Conservation (phyloP, 1,140 invertebrate genomes). For the Rhagoletis zephyria region DNA sequence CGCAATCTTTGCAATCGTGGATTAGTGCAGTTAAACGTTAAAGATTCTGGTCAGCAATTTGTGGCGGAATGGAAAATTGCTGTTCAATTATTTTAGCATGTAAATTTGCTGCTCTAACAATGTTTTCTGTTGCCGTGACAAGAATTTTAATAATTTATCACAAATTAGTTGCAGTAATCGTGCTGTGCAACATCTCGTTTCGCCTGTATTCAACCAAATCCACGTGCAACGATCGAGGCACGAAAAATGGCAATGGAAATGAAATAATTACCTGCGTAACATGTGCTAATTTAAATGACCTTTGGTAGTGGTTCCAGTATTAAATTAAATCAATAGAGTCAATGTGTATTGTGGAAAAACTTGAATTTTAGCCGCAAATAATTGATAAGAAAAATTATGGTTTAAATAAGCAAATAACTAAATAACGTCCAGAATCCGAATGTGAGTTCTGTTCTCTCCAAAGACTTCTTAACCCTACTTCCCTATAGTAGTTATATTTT, state of each 20-base stretch:
- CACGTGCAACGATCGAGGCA: background rate
- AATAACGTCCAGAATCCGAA: too few relatives aligned
- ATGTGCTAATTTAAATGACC: slow-evolving; percentile 33
- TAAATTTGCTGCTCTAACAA: slow-evolving; percentile 54
- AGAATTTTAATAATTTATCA: slow-evolving; percentile 49
- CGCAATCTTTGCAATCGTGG: background rate
- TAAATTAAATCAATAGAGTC: background rate
- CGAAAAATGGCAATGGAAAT: background rate
- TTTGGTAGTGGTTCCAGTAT: background rate
- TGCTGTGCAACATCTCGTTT: slow-evolving; percentile 33
- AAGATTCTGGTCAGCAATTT: slow-evolving; percentile 53
- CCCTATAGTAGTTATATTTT: too few relatives aligned
- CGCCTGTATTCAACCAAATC: background rate
- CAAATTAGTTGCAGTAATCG: slow-evolving; percentile 38
- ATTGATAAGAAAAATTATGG: too few relatives aligned
- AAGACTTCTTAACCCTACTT: too few relatives aligned
- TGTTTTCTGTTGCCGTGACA: slow-evolving; percentile 51
- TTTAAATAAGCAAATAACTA: too few relatives aligned
- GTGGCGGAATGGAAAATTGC: slow-evolving; percentile 53
- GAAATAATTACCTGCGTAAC: slow-evolving; percentile 36
- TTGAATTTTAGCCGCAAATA: too few relatives aligned
- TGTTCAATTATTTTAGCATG: slow-evolving; percentile 55
- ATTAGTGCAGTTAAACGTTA: slow-evolving; percentile 33
- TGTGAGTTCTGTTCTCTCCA: too few relatives aligned
- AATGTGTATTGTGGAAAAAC: too few relatives aligned